Evolutionary conservation across 2,113 vertebrate genomes (phyloP), one percentile per base, ranked within the genome.

Genomic region (Scatophagus argus): DNA sequence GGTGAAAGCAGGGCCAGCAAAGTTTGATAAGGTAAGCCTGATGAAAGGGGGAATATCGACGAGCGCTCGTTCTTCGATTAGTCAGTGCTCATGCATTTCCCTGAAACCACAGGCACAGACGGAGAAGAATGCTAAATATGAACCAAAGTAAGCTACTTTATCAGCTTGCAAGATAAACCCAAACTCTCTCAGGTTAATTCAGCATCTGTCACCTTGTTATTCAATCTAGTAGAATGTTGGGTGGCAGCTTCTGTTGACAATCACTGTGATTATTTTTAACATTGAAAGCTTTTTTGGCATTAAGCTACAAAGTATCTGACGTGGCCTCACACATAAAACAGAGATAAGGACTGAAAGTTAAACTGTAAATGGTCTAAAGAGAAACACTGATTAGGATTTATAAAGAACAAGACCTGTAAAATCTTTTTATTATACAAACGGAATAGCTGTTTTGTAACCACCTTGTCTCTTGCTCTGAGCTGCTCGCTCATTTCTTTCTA

Each of bases 1-100:
- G 61, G 52, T 51, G 67, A 66, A 56, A 23, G 10, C 54, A 54
- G 19, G 29, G 54, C 9, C 49, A 8, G 44, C 39, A 19, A 44
- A 52, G 69, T 84, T 68, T 82, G 62, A 75, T 74, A 47, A 84
- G 62, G 31, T 34, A 43, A 32, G 29, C 31, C 67, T 54, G 51
- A 68, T 88, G 68, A 82, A 47, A 85, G 64, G 17, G 12, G 29
- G 14, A 36, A 60, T 69, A 76, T 73, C 6, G 32, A 67, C 27
- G 55, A 61, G 41, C n/a, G 55, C 60, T 47, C 32, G 29, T 32
- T 44, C 32, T 58, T 65, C 47, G 80, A 82, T 80, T 39, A 38
- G 52, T 25, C 9, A 21, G 23, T 39, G 19, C 32, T 65, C 0
- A 31, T 54, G 43, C 41, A 31, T 73, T 66, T 68, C 66, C 36